A percentile compares a stretch with the other conserved stretches of the same genome.
These are phyloP conservation scores for Agrochola macilenta DNA, from an alignment of 2,888 invertebrate species.

Conservation along the genomic window DNA sequence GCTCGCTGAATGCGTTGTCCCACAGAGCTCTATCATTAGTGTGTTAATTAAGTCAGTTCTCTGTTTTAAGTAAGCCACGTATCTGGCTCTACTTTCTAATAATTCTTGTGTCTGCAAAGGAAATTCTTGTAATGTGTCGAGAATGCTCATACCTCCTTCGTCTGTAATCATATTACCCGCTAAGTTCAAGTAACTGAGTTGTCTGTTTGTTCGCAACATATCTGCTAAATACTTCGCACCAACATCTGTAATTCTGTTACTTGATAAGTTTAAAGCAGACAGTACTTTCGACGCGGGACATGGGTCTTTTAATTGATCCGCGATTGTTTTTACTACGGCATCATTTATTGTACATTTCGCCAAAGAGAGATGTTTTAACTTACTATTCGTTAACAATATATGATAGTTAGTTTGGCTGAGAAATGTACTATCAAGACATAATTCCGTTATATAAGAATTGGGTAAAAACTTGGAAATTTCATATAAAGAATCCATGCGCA, in stretches of 20 bases:
- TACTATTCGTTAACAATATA: constrained; percentile 68
- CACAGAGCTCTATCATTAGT: fast-evolving
- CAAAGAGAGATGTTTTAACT: constrained; percentile 75
- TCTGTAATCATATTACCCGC: constrained; percentile 78
- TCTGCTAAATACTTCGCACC: constrained; percentile 74
- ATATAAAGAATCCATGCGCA: constrained; percentile 68
- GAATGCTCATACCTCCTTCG: constrained; percentile 69
- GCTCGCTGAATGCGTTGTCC: no score
- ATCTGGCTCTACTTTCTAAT: background rate
- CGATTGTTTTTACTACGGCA: constrained; percentile 68
- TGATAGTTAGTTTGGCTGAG: constrained; percentile 74
- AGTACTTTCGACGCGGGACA: constrained; percentile 73
- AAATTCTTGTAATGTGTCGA: constrained; percentile 61
- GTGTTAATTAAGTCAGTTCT: background rate
- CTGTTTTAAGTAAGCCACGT: background rate
- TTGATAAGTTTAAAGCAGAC: constrained; percentile 75
- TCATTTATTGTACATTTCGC: constrained; percentile 78
- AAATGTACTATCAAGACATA: constrained; percentile 75
- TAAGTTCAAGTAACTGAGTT: constrained; percentile 79
- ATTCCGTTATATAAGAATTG: constrained; percentile 73
- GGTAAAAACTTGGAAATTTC: constrained; percentile 76
- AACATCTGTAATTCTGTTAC: constrained; percentile 78
- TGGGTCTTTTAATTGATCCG: constrained; percentile 66
- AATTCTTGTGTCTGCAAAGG: constrained; percentile 51
- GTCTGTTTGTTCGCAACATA: constrained; percentile 75